Base-by-base conservation (phyloP, 1,140 invertebrate genomes). In the Cotesia glomerata region DNA sequence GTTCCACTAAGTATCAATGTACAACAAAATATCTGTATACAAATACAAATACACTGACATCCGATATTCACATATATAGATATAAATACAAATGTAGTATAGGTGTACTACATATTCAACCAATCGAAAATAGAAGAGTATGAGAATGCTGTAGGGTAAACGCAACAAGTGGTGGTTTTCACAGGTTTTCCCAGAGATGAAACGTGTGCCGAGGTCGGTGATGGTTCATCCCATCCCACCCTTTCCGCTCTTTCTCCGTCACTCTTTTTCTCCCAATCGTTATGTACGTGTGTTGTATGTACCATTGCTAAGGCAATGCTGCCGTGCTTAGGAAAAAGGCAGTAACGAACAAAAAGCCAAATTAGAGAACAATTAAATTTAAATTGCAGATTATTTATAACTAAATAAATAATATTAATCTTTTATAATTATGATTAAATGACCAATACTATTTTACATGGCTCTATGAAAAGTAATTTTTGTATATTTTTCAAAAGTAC, bases 111-210 rank as follows among this genome's bases (percentile, higher is more conserved):
- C 39, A 45, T 79, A 77, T 80, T 80, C 78, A 78, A 75, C 79
- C 67, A 77, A 80, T 79, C 76, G 76, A 81, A 66, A 63, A 54
- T 59, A 69, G 56, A 63, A 51, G 54, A 18, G 18, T 13, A 16
- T 39, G 11, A 45, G 49, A 59, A 26, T 59, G 79, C 80, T 81
- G 77, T 76, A 79, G 81, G 82, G 79, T 83, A 74, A 82, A 82
- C 69, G 86, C 86, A 87, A 87, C 86, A 87, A 87, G 86, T 87
- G 86, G 86, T 80, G 82, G 84, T 86, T 87, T 87, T 87, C 86
- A 86, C 84, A 84, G 84, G 79, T 86, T 87, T 87, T 87, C 82
- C 82, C 78, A 73, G 81, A 83, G 79, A 85, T 84, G 85, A 85
- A 85, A 83, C 79, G 82, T 80, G 79, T 76, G 39, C 39, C 78